Conservation (phyloP, 2,888 invertebrate genomes). For the Ypsolopha scabrella region DNA sequence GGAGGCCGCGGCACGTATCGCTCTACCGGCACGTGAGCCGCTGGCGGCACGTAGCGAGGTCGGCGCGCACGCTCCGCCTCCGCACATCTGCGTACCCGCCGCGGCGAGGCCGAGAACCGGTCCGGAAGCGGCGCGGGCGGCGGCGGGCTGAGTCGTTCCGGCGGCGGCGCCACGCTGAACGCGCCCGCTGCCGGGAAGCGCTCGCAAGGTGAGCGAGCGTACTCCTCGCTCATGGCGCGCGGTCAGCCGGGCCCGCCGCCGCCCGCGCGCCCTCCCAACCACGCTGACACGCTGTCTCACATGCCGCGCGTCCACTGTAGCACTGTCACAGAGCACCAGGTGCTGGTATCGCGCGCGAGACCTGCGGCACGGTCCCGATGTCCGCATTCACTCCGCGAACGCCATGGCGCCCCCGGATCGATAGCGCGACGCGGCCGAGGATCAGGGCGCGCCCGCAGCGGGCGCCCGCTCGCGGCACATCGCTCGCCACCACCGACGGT, state of each 20-base stretch:
- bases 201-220: conserved; percentile 67
- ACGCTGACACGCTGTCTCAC: conserved; percentile 50
- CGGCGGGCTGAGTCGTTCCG: conserved; percentile 74
- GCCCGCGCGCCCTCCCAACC: conserved; percentile 57
- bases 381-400: conserved; percentile 66
- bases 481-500: conserved; percentile 23
- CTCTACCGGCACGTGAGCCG: conserved; percentile 79
- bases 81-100: conserved; percentile 74
- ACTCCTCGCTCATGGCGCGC: conserved; percentile 69
- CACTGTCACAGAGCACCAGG: conserved; percentile 45
- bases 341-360: conserved; percentile 35
- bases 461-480: conserved; percentile 45
- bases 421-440: conserved; percentile 59
- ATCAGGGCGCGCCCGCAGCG: conserved; percentile 53
- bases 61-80: conserved; percentile 74
- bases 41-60: conserved; percentile 75
- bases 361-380: conserved; percentile 52
- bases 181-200: conserved; percentile 67
- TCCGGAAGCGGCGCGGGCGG: conserved; percentile 74
- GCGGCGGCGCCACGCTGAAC: conserved; percentile 73
- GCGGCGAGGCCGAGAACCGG: conserved; percentile 68
- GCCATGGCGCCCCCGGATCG: conserved; percentile 61
- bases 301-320: conserved; percentile 51
- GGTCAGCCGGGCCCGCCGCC: conserved; percentile 62
- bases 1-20: conserved; percentile 76